Conservation (phyloP, 1,140 invertebrate species). For the Grapholita molesta region DNA sequence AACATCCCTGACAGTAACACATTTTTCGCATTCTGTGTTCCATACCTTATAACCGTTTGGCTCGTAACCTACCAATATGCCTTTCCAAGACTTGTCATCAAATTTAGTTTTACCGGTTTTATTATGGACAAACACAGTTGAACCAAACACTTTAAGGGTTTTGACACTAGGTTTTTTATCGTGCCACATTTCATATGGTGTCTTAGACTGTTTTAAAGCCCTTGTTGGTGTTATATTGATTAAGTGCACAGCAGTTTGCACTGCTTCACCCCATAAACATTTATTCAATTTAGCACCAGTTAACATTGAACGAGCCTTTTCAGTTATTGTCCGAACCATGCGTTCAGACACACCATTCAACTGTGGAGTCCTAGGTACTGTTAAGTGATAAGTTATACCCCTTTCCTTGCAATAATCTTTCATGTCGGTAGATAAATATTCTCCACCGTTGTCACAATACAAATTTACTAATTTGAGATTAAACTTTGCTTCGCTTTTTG, state of each 20-base stretch:
- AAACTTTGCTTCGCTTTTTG: conserved; percentile 54
- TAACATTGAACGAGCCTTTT: conserved; percentile 65
- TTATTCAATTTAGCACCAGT: conserved; percentile 38
- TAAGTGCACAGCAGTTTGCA: conserved; percentile 62
- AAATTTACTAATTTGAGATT: conserved; percentile 55
- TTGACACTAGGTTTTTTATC: conserved; percentile 62
- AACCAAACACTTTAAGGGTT: conserved; percentile 74
- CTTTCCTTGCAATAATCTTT: conserved; percentile 57
- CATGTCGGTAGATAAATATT: conserved; percentile 64
- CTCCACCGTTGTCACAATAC: conserved; percentile 63
- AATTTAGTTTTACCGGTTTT: conserved; percentile 63
- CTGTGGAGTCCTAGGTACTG: conserved; percentile 70
- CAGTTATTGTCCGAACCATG: conserved; percentile 66
- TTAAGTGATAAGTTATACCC: conserved; percentile 72
- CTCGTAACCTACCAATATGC: conserved; percentile 62
- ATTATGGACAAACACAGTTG: conserved; percentile 60
- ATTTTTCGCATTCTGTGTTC: conserved; percentile 47
- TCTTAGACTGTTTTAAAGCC: conserved; percentile 49
- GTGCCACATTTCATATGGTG: conserved; percentile 73
- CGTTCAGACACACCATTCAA: conserved; percentile 76
- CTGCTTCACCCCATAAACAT: conserved; percentile 58
- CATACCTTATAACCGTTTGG: conserved; percentile 68
- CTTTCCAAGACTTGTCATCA: conserved; percentile 59
- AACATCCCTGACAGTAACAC: conserved; percentile 55
- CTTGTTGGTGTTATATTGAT: conserved; percentile 66